Evolutionary conservation across 2,113 vertebrate genomes (phyloP).

Genomic region (Chlorodrepanis virens): DNA sequence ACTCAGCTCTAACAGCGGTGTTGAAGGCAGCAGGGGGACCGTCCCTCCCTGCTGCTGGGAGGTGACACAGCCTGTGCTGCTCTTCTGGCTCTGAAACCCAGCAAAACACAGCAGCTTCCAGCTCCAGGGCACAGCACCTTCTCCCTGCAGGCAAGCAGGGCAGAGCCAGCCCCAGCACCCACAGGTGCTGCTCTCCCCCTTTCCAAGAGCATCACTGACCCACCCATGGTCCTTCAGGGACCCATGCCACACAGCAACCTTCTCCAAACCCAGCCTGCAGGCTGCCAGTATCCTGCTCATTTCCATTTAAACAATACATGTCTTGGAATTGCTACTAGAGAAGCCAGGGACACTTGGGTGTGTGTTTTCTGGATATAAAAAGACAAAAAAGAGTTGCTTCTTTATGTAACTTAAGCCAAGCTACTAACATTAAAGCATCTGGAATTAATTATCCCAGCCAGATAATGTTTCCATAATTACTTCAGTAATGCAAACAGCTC

Average conservation of each 20-base stretch:
- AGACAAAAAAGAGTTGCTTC: neutral
- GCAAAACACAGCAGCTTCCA: neutral
- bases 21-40: neutral
- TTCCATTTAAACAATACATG: neutral
- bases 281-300: neutral
- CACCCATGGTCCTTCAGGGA: neutral
- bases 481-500: conserved; percentile 20
- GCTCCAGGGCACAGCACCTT: neutral
- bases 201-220: neutral
- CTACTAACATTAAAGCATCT: conserved; percentile 32
- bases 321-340: neutral
- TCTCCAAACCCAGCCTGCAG: neutral
- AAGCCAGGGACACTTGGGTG: neutral
- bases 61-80: neutral
- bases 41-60: neutral
- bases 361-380: conserved; percentile 9
- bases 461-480: conserved; percentile 36
- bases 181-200: neutral
- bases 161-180: neutral
- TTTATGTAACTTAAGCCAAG: neutral
- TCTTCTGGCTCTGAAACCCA: neutral
- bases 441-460: conserved; percentile 42
- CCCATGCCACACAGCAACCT: neutral
- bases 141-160: neutral
- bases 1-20: accelerated